Evolutionary conservation across 23 tunicate species (phyloP).

Genomic region (Styela clava): DNA sequence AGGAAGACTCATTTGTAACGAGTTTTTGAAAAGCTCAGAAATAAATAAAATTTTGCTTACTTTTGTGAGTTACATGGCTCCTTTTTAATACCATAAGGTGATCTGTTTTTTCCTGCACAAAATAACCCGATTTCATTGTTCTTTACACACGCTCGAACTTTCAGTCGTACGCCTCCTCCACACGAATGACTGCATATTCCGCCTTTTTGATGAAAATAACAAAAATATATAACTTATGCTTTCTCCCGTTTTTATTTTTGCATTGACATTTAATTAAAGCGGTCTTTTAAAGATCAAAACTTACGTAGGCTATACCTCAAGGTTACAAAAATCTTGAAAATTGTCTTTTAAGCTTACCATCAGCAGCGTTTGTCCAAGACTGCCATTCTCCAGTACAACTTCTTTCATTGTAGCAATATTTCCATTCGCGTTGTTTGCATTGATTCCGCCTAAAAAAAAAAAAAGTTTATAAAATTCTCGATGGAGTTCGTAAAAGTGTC

Average conservation of each 20-base stretch:
- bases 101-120: slow-evolving; percentile 43
- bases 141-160: slow-evolving; percentile 39
- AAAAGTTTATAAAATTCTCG: no score
- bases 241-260: background rate
- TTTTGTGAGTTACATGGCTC: slow-evolving; percentile 45
- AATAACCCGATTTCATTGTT: slow-evolving; percentile 44
- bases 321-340: no score
- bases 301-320: no score
- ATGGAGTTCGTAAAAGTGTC: no score
- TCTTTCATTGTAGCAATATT: slow-evolving; percentile 54
- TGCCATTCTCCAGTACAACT: slow-evolving; percentile 65
- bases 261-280: no score
- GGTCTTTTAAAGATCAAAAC: no score
- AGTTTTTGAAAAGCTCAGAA: no score
- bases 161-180: slow-evolving; percentile 51
- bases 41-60: background rate
- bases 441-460: background rate
- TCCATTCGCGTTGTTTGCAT: slow-evolving; percentile 27
- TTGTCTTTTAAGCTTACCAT: slow-evolving; percentile 15
- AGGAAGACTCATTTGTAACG: no score
- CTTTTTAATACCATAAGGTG: slow-evolving; percentile 48
- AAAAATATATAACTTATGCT: background rate
- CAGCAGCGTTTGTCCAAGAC: slow-evolving; percentile 35
- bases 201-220: background rate
- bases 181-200: slow-evolving; percentile 51